Conservation (phyloP, 92 coral and sea anemone species). For the Muricea muricata region DNA sequence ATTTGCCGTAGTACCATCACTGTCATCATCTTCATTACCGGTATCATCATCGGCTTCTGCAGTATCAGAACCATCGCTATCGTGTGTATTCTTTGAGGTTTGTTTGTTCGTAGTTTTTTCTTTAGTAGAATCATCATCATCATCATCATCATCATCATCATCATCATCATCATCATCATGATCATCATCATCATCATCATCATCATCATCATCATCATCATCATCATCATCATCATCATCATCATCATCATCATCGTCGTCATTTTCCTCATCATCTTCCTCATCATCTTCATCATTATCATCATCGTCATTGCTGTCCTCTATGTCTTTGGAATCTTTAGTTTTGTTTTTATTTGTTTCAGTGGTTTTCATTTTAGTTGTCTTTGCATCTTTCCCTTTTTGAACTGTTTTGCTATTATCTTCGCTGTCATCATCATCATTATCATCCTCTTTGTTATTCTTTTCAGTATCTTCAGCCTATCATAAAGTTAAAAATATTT, state of each 20-base stretch:
- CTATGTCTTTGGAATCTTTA: neutral
- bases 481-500: slow-evolving; percentile 23
- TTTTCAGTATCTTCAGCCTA: slow-evolving; percentile 51
- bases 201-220: slow-evolving; percentile 49
- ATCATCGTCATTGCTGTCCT: slow-evolving; percentile 44
- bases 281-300: slow-evolving; percentile 43
- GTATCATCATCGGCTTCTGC: neutral
- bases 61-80: neutral
- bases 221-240: slow-evolving; percentile 47
- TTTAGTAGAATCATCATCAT: slow-evolving; percentile 38
- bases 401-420: neutral
- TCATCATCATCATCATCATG: slow-evolving; percentile 33
- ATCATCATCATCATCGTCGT: neutral
- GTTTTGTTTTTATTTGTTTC: neutral
- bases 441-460: slow-evolving; percentile 30
- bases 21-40: slow-evolving; percentile 1
- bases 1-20: neutral
- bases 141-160: slow-evolving; percentile 48
- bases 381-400: no score
- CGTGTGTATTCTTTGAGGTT: neutral
- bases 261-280: slow-evolving; percentile 1
- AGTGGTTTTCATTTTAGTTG: neutral
- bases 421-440: neutral
- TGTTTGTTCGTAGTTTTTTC: slow-evolving; percentile 28
- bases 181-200: slow-evolving; percentile 26